phyloP scores from a whole-genome alignment of 2,113 vertebrate species.

The Panthera leo region DNA sequence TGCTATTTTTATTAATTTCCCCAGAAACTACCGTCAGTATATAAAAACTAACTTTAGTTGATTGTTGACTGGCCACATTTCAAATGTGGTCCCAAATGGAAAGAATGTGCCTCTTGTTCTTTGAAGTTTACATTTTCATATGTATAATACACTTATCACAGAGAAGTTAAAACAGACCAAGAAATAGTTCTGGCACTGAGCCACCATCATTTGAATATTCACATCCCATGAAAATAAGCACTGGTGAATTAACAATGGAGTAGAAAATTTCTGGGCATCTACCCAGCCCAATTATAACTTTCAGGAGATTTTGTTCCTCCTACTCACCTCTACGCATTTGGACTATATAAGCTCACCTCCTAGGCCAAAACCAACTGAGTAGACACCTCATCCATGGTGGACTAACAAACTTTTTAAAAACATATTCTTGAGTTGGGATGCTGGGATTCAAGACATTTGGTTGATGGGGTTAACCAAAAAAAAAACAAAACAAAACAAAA shows the following conservation, averaged over 20 bases:
- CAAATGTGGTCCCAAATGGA: constrained; percentile 54
- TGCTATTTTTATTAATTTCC: constrained; percentile 61
- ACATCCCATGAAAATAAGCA: background rate
- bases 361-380: background rate
- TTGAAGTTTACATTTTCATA: constrained; percentile 71
- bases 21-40: constrained; percentile 29
- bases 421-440: background rate
- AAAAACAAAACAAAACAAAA: background rate
- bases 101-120: constrained; percentile 53
- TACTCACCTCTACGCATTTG: background rate
- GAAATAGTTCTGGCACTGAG: constrained; percentile 43
- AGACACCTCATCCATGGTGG: background rate
- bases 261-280: background rate
- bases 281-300: background rate
- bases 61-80: constrained; percentile 64
- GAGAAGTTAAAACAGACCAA: constrained; percentile 69
- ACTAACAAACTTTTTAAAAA: background rate
- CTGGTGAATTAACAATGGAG: background rate
- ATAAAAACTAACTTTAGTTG: constrained; percentile 54
- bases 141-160: constrained; percentile 66
- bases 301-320: background rate
- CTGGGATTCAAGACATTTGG: background rate
- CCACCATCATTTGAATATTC: constrained; percentile 53
- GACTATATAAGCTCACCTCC: background rate
- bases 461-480: background rate